Percentiles rank a stretch among this genome's conserved stretches.
phyloP scores from a whole-genome alignment of 2,113 vertebrate genomes.

The Cepphus grylle region DNA sequence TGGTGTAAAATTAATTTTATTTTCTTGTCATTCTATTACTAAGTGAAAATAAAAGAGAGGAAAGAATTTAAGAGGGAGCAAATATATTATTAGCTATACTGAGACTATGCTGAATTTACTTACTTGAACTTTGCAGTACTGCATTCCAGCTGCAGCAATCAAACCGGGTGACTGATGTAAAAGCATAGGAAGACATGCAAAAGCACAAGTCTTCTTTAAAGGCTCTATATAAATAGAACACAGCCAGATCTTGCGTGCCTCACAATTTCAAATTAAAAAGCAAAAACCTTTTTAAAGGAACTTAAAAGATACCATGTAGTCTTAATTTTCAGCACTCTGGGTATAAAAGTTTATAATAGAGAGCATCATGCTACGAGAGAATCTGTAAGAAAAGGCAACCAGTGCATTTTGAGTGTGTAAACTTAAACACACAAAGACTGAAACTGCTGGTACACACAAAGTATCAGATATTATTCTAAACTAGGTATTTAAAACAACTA shows the following conservation, averaged over 20 bases:
- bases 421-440: background rate
- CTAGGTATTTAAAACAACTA: background rate
- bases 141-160: slow-evolving; percentile 10
- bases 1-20: background rate
- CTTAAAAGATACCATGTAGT: background rate
- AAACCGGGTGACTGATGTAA: background rate
- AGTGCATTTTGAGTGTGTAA: background rate
- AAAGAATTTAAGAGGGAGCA: background rate
- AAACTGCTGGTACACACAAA: background rate
- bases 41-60: background rate
- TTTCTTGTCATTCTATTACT: background rate
- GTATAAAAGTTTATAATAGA: background rate
- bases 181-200: background rate
- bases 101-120: background rate
- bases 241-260: background rate
- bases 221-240: background rate
- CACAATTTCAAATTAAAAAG: background rate
- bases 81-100: background rate
- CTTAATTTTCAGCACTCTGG: background rate
- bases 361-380: background rate
- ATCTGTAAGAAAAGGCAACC: background rate
- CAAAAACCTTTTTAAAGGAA: background rate
- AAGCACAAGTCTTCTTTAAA: background rate
- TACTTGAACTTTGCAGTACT: background rate
- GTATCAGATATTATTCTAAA: background rate